A percentile compares a stretch with the other conserved stretches of the same genome.
phyloP scores from a whole-genome alignment of 2,888 invertebrate genomes.

The Tinea trinotella region DNA sequence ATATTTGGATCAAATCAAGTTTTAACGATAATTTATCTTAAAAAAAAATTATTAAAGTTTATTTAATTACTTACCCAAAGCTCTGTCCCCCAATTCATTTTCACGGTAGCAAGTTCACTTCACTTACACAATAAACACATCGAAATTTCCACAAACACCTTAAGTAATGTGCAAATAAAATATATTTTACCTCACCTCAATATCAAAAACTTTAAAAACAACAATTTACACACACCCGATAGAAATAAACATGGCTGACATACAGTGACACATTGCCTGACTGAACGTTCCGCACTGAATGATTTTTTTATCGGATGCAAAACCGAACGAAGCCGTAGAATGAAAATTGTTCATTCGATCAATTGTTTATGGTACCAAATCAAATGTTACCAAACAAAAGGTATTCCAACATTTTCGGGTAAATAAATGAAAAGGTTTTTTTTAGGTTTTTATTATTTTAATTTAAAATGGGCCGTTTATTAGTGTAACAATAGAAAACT shows the following conservation, averaged over 20 bases:
- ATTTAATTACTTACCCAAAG: slow-evolving; percentile 73
- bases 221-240: slow-evolving; percentile 62
- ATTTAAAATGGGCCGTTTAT: too few relatives aligned
- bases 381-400: slow-evolving; percentile 2
- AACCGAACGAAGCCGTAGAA: not conserved
- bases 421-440: not conserved
- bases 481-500: not conserved
- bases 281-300: slow-evolving; percentile 5
- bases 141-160: slow-evolving; percentile 55
- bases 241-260: slow-evolving; percentile 70
- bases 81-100: slow-evolving; percentile 79
- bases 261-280: slow-evolving; percentile 24
- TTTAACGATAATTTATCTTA: not conserved
- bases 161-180: slow-evolving; percentile 30
- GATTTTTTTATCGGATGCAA: not conserved
- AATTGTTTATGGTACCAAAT: not conserved
- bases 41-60: not conserved
- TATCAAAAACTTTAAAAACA: slow-evolving; percentile 38
- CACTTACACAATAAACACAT: slow-evolving; percentile 64
- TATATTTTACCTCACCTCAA: slow-evolving; percentile 15
- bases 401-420: too few relatives aligned
- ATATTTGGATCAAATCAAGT: too few relatives aligned
- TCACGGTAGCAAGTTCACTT: slow-evolving; percentile 52
- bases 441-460: not conserved
- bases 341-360: not conserved